phyloP scores from a whole-genome alignment of 2,113 vertebrate species.

The Chaetorhynchus papuensis region DNA sequence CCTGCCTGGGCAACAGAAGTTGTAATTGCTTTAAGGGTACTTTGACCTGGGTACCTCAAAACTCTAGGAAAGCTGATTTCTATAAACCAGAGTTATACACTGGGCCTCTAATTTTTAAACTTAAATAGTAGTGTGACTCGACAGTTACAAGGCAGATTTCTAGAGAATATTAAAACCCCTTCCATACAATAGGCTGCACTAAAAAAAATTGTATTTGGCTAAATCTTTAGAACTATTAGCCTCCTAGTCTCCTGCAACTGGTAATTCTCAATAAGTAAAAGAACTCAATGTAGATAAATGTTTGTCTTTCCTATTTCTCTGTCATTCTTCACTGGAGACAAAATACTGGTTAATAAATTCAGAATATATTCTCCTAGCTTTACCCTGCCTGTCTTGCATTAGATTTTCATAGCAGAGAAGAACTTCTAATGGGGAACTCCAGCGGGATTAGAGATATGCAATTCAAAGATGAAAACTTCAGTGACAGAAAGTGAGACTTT shows the following conservation, averaged over 20 bases:
- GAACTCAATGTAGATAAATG: neutral
- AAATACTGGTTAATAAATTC: neutral
- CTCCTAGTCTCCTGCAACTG: neutral
- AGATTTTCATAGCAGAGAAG: neutral
- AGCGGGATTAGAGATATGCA: neutral
- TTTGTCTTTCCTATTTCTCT: neutral
- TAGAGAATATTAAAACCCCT: neutral
- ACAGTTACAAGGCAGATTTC: neutral
- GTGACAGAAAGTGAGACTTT: neutral
- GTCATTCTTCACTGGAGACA: neutral
- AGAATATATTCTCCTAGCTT: neutral
- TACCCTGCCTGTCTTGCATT: neutral
- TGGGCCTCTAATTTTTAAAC: neutral
- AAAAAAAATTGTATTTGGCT: neutral
- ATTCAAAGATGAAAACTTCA: neutral
- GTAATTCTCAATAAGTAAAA: neutral
- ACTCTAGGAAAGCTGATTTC: neutral
- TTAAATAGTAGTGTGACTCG: neutral
- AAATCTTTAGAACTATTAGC: neutral
- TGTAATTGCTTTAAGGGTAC: neutral
- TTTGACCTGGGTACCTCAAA: neutral
- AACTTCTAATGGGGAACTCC: neutral
- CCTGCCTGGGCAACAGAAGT: neutral
- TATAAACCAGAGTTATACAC: neutral
- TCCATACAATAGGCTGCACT: neutral